phyloP scores from a whole-genome alignment of 2,797 vertebrate genomes.

The Channallabes apus region DNA sequence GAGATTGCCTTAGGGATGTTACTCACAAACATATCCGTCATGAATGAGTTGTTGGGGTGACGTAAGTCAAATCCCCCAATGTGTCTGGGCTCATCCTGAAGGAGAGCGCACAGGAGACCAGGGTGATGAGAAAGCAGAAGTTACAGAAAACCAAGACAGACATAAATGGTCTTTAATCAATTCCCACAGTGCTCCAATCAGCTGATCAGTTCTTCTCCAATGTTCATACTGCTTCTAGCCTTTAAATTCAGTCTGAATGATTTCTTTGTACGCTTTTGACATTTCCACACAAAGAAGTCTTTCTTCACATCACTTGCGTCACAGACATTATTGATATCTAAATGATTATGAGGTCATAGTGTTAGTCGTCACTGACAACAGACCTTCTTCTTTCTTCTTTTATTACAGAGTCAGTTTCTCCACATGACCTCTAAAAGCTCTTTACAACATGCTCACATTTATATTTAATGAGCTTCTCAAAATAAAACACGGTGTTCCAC shows the following conservation, averaged over 20 bases:
- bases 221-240: background rate
- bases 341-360: conserved; percentile 27
- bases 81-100: conserved; percentile 44
- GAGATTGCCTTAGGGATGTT: conserved; percentile 39
- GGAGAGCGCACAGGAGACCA: conserved; percentile 22
- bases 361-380: conserved; percentile 7
- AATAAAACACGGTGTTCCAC: conserved; percentile 14
- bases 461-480: conserved; percentile 37
- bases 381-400: conserved; percentile 17
- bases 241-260: background rate
- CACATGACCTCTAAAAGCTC: conserved; percentile 30
- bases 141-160: conserved; percentile 16
- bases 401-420: conserved; percentile 17
- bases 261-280: conserved; percentile 13
- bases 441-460: conserved; percentile 25
- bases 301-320: conserved; percentile 22
- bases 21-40: conserved; percentile 40
- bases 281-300: conserved; percentile 34
- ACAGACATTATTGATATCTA: conserved; percentile 20
- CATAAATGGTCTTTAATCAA: background rate
- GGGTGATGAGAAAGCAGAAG: conserved; percentile 10
- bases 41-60: conserved; percentile 30
- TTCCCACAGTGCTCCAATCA: background rate
- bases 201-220: background rate
- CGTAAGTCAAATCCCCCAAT: conserved; percentile 28